These are phyloP conservation scores for Tympanuchus pallidicinctus DNA, from an alignment of 2,113 vertebrate genomes.

Conservation along the genomic window DNA sequence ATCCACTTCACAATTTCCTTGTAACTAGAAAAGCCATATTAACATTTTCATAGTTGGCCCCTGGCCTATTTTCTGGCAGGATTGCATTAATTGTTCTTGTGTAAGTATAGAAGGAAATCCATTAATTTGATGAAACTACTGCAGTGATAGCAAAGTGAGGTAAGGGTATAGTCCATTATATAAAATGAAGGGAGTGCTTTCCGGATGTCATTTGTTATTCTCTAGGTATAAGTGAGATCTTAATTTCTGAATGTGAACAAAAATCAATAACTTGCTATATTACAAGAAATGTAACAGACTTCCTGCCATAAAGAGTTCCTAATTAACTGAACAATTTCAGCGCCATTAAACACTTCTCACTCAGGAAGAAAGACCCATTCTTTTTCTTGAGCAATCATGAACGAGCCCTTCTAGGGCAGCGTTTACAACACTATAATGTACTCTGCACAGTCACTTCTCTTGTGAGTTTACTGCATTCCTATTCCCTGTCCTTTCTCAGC, in stretches of 20 bases:
- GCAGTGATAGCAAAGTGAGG: background rate
- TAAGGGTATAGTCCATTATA: background rate
- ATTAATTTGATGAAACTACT: background rate
- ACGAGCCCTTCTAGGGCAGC: background rate
- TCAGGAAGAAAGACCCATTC: background rate
- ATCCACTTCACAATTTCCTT: background rate
- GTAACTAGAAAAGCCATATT: background rate
- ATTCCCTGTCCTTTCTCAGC: background rate
- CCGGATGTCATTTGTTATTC: background rate
- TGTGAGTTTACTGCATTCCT: background rate
- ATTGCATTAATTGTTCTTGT: background rate
- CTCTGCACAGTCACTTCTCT: background rate
- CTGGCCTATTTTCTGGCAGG: background rate
- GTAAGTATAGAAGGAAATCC: background rate
- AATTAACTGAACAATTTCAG: conserved; percentile 34
- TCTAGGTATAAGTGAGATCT: background rate
- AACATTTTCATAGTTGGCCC: background rate
- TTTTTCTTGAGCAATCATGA: background rate
- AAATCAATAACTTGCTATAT: conserved; percentile 18
- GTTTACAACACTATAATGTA: background rate
- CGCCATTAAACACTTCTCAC: background rate
- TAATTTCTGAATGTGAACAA: conserved; percentile 28
- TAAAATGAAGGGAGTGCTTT: background rate
- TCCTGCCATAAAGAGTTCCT: background rate
- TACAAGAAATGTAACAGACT: background rate